Conservation (phyloP, 2,888 invertebrate species). For the Agrilus mali region DNA sequence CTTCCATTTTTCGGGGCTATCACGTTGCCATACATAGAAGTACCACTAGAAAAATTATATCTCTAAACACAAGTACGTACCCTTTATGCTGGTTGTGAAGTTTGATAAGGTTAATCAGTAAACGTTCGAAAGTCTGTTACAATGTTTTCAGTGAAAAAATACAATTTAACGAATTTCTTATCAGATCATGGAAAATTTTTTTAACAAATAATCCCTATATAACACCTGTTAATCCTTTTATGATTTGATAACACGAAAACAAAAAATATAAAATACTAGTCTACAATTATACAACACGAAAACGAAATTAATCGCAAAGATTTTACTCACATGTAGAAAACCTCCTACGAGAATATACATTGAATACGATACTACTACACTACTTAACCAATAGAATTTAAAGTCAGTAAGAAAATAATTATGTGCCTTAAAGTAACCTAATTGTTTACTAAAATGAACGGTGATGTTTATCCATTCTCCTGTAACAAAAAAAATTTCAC, state of each 20-base stretch:
- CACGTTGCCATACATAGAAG: slow-evolving; percentile 50
- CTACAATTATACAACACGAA: not conserved
- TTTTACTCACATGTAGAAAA: slow-evolving; percentile 49
- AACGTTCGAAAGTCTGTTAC: not conserved
- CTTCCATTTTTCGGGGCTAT: slow-evolving; percentile 56
- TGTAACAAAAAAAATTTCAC: slow-evolving; percentile 21
- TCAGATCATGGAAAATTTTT: not conserved
- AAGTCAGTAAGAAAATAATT: slow-evolving; percentile 22
- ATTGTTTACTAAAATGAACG: slow-evolving; percentile 47
- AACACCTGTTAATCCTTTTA: not conserved
- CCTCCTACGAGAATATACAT: slow-evolving; percentile 54
- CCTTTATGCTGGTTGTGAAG: slow-evolving; percentile 3
- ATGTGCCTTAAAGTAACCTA: slow-evolving; percentile 23
- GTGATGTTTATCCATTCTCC: slow-evolving; percentile 57
- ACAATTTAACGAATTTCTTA: too few species aligned
- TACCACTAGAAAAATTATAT: slow-evolving; percentile 44
- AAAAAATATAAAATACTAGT: not conserved
- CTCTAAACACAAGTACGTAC: slow-evolving; percentile 8
- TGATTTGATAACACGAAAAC: not conserved
- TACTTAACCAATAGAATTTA: slow-evolving; percentile 35
- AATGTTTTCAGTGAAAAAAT: too few species aligned
- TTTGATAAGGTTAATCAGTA: slow-evolving; percentile 3
- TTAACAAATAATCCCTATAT: too few species aligned
- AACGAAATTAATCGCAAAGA: not conserved
- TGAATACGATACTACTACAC: slow-evolving; percentile 41